These are phyloP conservation scores for Nannoperca australis DNA, from an alignment of 2,797 vertebrate species.

Conservation along the genomic window DNA sequence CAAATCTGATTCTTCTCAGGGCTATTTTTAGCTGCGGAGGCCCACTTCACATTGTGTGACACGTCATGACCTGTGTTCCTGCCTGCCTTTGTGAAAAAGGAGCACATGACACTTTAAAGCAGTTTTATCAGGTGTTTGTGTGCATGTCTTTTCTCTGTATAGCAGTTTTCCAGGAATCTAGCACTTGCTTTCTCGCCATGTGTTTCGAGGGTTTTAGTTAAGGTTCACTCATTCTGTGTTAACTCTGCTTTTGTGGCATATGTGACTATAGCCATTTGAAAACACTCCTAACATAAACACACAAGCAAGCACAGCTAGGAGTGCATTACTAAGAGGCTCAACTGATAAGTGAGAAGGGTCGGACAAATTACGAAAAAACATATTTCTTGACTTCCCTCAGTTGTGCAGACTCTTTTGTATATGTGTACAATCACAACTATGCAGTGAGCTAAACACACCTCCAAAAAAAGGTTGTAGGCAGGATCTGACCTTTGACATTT, in stretches of 20 bases:
- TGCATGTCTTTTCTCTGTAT: conserved; percentile 6
- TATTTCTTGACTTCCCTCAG: neutral
- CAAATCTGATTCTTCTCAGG: conserved; percentile 79
- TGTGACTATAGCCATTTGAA: neutral
- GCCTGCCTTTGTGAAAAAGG: conserved; percentile 49
- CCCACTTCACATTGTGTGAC: conserved; percentile 65
- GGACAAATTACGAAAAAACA: too few species aligned
- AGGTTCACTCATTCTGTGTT: conserved; percentile 3
- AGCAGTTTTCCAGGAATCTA: conserved; percentile 33
- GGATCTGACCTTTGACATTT: neutral
- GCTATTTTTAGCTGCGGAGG: conserved; percentile 79
- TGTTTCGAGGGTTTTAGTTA: conserved; percentile 5
- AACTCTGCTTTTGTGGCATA: neutral
- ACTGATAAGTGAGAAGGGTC: neutral
- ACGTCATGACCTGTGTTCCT: conserved; percentile 69
- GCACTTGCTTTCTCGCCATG: neutral
- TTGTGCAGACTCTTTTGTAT: neutral
- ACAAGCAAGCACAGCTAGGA: neutral
- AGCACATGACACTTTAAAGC: conserved; percentile 41
- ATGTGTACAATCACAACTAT: neutral
- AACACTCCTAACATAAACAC: neutral
- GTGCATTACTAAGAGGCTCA: neutral
- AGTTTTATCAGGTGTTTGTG: conserved; percentile 39
- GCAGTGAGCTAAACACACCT: neutral
- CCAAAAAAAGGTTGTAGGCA: neutral